Conservation (phyloP, 2,888 invertebrate genomes). For the Brachypalpus laphriformis region DNA sequence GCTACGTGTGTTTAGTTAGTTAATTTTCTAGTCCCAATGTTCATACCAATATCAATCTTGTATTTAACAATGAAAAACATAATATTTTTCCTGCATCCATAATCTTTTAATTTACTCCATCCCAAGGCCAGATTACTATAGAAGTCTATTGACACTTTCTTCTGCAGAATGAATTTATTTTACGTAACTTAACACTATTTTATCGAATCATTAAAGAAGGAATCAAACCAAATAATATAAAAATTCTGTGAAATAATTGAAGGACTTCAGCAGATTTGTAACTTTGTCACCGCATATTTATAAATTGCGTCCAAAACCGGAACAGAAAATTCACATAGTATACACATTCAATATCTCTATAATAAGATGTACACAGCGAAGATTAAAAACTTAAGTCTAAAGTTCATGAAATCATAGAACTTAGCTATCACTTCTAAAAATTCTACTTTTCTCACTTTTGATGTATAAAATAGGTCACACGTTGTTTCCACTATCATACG, state of each 20-base stretch:
- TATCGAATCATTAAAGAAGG: neutral
- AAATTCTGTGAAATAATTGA: neutral
- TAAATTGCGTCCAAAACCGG: neutral
- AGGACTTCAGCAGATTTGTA: neutral
- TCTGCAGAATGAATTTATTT: no score
- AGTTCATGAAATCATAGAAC: constrained; percentile 25
- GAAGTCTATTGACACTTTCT: no score
- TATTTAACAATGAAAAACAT: no score
- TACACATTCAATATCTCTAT: neutral
- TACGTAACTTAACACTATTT: no score
- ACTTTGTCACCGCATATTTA: no score
- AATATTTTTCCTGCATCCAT: no score
- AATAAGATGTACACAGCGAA: neutral
- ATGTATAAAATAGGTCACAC: neutral
- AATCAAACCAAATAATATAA: neutral
- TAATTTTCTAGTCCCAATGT: no score
- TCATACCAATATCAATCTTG: no score
- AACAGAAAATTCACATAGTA: neutral
- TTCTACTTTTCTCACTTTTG: neutral
- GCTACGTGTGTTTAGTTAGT: no score
- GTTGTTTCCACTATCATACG: neutral
- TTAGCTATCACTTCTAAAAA: neutral
- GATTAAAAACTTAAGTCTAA: constrained; percentile 23
- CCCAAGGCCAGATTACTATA: neutral
- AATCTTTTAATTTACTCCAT: no score